These are phyloP conservation scores for Cottoperca gobio DNA, from an alignment of 2,797 vertebrate genomes.

Conservation along the genomic window DNA sequence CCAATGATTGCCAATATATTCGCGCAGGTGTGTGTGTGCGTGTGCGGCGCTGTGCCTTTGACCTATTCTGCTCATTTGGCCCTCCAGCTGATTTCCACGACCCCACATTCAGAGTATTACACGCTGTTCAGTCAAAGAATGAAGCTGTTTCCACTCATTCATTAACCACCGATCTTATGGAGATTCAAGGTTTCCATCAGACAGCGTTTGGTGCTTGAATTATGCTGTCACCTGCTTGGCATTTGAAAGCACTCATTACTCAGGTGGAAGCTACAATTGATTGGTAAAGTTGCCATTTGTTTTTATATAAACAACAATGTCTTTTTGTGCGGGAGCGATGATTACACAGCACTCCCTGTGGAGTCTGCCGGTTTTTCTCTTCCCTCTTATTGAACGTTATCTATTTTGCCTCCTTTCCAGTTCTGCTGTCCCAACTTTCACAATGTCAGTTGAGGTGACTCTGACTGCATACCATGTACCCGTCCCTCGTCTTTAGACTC, in stretches of 20 bases:
- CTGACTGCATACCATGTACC: too few species aligned
- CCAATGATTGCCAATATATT: too few species aligned
- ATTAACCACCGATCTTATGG: not conserved
- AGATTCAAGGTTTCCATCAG: slow-evolving; percentile 1
- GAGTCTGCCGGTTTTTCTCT: slow-evolving; percentile 50
- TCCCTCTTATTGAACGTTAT: slow-evolving; percentile 66
- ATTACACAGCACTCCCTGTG: slow-evolving; percentile 51
- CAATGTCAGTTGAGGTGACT: slow-evolving; percentile 33
- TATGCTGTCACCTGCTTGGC: not conserved
- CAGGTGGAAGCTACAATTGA: slow-evolving; percentile 24
- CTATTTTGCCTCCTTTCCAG: slow-evolving; percentile 42
- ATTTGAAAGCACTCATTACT: slow-evolving; percentile 41
- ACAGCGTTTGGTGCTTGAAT: not conserved
- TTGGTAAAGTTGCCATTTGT: slow-evolving; percentile 37
- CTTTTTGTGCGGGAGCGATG: slow-evolving; percentile 17
- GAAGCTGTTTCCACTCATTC: not conserved
- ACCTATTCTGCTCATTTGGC: not conserved
- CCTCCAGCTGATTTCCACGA: not conserved
- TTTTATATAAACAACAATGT: slow-evolving; percentile 39
- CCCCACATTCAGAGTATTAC: not conserved
- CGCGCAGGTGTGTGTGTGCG: too few species aligned
- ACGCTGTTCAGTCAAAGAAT: not conserved
- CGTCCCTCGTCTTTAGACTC: too few species aligned
- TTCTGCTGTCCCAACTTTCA: slow-evolving; percentile 33
- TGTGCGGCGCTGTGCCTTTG: too few species aligned